These are phyloP conservation scores for Bombus impatiens DNA, from an alignment of 1,140 invertebrate genomes.

Conservation along the genomic window DNA sequence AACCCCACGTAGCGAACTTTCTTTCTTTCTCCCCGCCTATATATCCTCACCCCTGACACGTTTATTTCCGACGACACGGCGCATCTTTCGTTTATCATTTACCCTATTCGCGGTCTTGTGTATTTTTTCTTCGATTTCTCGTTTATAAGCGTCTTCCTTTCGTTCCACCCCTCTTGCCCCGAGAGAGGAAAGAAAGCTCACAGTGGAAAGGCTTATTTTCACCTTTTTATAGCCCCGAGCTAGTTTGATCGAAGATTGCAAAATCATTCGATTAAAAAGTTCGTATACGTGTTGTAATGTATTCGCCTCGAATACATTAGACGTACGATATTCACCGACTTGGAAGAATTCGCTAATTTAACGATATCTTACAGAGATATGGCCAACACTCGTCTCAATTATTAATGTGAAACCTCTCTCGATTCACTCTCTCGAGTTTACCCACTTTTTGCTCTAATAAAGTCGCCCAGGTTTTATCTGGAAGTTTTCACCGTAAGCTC, in stretches of 20 bases:
- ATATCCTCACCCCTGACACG: slow-evolving; percentile 47
- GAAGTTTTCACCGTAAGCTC: not conserved
- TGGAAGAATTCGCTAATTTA: not conserved
- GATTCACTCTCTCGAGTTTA: not conserved
- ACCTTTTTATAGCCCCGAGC: not conserved
- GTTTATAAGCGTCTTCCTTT: not conserved
- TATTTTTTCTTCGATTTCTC: not conserved
- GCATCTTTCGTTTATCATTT: slow-evolving; percentile 42
- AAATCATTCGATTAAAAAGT: not conserved
- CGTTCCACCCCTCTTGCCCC: not conserved
- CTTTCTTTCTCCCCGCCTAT: slow-evolving; percentile 54
- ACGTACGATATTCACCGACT: not conserved
- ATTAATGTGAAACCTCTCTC: not conserved
- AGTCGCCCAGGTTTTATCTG: not conserved
- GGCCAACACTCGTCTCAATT: not conserved
- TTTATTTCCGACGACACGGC: slow-evolving; percentile 43
- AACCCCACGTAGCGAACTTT: slow-evolving; percentile 57
- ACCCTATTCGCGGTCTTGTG: slow-evolving; percentile 25
- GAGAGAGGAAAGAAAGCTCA: not conserved
- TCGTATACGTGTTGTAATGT: not conserved
- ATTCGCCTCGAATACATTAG: not conserved
- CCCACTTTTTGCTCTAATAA: not conserved
- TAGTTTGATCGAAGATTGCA: not conserved
- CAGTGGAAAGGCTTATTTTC: not conserved
- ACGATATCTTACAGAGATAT: not conserved